These are phyloP conservation scores for Subacronicta megacephala DNA, from an alignment of 2,888 invertebrate genomes.

Conservation along the genomic window DNA sequence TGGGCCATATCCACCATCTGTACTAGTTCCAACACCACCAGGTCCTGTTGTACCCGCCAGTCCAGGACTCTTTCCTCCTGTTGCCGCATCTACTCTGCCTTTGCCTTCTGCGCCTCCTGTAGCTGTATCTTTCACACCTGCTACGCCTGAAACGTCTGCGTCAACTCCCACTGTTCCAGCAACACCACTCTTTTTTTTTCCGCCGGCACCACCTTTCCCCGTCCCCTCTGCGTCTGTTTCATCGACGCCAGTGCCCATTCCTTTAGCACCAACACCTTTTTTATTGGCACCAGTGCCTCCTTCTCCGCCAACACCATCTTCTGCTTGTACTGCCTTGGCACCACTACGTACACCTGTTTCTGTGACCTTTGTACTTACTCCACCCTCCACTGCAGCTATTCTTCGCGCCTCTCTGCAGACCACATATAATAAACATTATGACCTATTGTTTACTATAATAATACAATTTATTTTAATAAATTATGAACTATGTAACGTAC, in stretches of 20 bases:
- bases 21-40: not conserved
- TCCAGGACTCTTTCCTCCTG: no score
- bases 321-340: constrained; percentile 7
- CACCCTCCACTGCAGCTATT: constrained; percentile 7
- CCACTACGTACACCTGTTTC: constrained; percentile 19
- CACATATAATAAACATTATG: not conserved
- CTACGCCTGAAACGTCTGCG: not conserved
- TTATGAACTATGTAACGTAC: constrained; percentile 6
- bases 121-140: no score
- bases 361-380: constrained; percentile 3
- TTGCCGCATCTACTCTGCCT: not conserved
- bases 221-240: not conserved
- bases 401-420: constrained; percentile 25
- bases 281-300: no score
- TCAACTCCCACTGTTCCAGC: not conserved
- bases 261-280: constrained; percentile 9
- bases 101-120: not conserved
- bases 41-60: not conserved
- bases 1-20: not conserved
- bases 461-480: not conserved
- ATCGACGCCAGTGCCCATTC: constrained; percentile 11
- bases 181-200: not conserved
- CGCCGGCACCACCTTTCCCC: not conserved
- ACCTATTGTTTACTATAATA: not conserved
- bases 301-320: constrained; percentile 24